These are phyloP conservation scores for Blomia tropicalis DNA, from an alignment of 2,888 invertebrate genomes.

Conservation along the genomic window DNA sequence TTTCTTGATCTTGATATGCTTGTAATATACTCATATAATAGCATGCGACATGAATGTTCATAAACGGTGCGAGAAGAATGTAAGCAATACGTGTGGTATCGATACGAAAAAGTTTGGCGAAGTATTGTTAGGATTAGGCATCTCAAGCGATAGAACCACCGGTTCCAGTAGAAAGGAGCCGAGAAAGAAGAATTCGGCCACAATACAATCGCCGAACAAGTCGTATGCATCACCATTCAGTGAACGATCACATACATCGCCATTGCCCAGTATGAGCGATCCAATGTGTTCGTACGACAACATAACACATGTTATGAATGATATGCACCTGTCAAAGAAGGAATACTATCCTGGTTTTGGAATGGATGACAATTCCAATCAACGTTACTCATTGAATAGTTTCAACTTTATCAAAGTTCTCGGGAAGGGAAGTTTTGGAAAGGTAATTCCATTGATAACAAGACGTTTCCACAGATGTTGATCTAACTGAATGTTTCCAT, in stretches of 20 bases:
- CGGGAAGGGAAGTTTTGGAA: constrained; percentile 97
- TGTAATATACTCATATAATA: constrained; percentile 36
- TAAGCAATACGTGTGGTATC: constrained; percentile 97
- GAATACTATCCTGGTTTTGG: background rate
- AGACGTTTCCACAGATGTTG: no score
- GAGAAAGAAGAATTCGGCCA: constrained; percentile 33
- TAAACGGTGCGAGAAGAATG: constrained; percentile 96
- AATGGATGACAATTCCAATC: background rate
- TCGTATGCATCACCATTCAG: constrained; percentile 24
- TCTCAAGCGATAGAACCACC: constrained; percentile 68
- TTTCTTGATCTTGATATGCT: background rate
- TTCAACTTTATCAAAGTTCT: constrained; percentile 96
- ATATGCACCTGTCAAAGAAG: background rate
- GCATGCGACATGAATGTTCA: constrained; percentile 95
- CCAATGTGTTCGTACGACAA: background rate
- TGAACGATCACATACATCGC: constrained; percentile 33
- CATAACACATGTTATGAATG: background rate
- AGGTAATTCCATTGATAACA: constrained; percentile 38
- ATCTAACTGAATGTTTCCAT: background rate
- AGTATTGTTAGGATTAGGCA: constrained; percentile 74
- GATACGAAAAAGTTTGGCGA: constrained; percentile 92
- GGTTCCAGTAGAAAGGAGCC: background rate
- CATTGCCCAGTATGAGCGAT: constrained; percentile 31
- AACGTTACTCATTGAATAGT: constrained; percentile 55
- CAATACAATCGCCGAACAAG: constrained; percentile 33